phyloP scores from a whole-genome alignment of 2,797 vertebrate genomes.

The Iguana delicatissima region DNA sequence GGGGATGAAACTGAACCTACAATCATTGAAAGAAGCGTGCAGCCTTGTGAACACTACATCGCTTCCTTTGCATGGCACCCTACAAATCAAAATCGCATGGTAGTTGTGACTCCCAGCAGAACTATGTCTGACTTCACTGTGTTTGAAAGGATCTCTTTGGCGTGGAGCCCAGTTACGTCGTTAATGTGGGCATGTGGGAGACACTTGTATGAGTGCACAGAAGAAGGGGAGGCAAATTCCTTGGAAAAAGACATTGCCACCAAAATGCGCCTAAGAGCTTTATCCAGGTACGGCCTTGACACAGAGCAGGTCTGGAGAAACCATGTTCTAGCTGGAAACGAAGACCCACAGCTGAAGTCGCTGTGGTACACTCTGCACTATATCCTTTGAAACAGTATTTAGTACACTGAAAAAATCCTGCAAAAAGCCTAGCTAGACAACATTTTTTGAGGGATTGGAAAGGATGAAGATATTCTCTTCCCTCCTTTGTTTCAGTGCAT shows the following conservation, averaged over 20 bases:
- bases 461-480: not conserved
- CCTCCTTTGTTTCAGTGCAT: not conserved
- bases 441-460: not conserved
- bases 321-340: slow-evolving; percentile 92
- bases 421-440: not conserved
- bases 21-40: slow-evolving; percentile 97
- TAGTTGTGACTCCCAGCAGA: slow-evolving; percentile 93
- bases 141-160: slow-evolving; percentile 97
- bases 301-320: slow-evolving; percentile 97
- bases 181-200: slow-evolving; percentile 98
- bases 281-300: slow-evolving; percentile 96
- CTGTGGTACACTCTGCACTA: slow-evolving; percentile 96
- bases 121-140: slow-evolving; percentile 98
- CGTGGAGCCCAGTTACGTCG: slow-evolving; percentile 95
- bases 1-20: slow-evolving; percentile 98
- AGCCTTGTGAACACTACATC: slow-evolving; percentile 92
- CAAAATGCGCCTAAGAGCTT: slow-evolving; percentile 94
- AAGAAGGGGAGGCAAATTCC: slow-evolving; percentile 85
- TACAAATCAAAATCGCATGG: slow-evolving; percentile 97
- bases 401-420: too few relatives aligned
- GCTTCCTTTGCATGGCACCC: slow-evolving; percentile 98
- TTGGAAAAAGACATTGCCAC: slow-evolving; percentile 94
- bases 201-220: slow-evolving; percentile 93
- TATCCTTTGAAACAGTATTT: slow-evolving; percentile 89
- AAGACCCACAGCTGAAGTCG: slow-evolving; percentile 93